Base-by-base conservation (phyloP, 1,140 invertebrate species). In the Harlomillsia oculata region DNA sequence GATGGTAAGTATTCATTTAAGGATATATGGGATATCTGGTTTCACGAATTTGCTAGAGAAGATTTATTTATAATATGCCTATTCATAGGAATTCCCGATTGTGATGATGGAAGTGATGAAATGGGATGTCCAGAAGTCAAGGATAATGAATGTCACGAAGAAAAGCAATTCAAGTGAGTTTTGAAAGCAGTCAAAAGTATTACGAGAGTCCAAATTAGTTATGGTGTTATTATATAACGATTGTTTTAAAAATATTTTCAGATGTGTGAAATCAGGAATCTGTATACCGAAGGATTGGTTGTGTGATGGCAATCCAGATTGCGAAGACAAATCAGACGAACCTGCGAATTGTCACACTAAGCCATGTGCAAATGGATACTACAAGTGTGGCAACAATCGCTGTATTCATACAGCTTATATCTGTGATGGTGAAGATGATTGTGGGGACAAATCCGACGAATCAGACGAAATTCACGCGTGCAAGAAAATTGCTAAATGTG, bases 341-440 rank as follows among this genome's bases (percentile, higher is more conserved):
- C 86, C 85, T 1, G 72, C 80, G 3, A 80, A 82, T 5, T 97
- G 92, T 71, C 85, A 88, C 57, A 23, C 49, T 5, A 62, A 61
- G 21, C 56, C 59, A 3, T 65, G 63, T 50, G n/a, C 51, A 0
- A 16, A 29, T 13, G 85, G 84, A 37, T 88, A 85, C 72, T 89
- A 83, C 72, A 87, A 85, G 66, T 91, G 87, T 70, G 81, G 84
- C 56, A 96, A 94, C 71, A 82, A 80, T 0, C 82, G 85, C 20
- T 99, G 95, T 69, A 82, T 99, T 1, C 91, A 90, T 71, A 88
- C 89, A 68, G 82, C 89, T 0, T 92, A 93, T 72, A 85, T 97
- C 25, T 99, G 96, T 72, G 94, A 99, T 70, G 90, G 90, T 0
- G 83, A 85, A 63, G 85, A 97, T 70, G 94, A 98, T 71, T 55